These are phyloP conservation scores for Grantiella picta DNA, from an alignment of 2,113 vertebrate species.

Conservation along the genomic window DNA sequence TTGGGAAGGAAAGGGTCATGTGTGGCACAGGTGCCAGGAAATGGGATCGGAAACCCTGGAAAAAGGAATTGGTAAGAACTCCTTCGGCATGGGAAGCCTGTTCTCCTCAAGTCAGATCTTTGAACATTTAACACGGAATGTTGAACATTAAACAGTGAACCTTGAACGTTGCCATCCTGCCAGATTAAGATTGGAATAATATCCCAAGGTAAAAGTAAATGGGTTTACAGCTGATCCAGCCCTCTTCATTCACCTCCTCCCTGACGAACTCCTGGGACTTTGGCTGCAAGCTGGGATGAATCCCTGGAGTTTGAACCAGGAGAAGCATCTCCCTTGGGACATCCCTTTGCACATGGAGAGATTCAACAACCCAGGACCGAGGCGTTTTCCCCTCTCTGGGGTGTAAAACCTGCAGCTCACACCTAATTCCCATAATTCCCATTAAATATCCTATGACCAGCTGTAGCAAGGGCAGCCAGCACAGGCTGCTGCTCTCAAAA, in stretches of 20 bases:
- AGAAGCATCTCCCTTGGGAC: background rate
- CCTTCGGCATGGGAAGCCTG: background rate
- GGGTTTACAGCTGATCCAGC: background rate
- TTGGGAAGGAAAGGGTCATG: accelerated
- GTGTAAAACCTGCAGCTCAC: background rate
- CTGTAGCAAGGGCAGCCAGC: background rate
- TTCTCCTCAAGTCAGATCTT: background rate
- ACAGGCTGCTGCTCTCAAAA: background rate
- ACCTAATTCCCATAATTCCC: background rate
- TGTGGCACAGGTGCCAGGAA: background rate
- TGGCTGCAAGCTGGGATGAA: background rate
- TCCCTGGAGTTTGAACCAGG: background rate
- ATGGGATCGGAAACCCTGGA: background rate
- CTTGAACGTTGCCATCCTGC: too few species aligned
- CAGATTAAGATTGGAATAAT: too few species aligned
- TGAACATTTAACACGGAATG: too few species aligned
- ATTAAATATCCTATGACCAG: background rate
- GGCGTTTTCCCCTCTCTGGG: accelerated
- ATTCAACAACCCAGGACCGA: background rate
- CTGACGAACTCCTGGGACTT: accelerated
- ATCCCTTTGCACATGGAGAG: background rate
- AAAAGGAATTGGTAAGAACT: background rate
- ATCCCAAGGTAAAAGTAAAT: too few species aligned
- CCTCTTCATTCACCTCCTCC: background rate
- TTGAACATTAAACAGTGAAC: too few species aligned